A percentile compares a stretch with the other conserved stretches of the same genome.
These are phyloP conservation scores for Heliothis peltigera DNA, from an alignment of 2,888 invertebrate species.

Conservation along the genomic window DNA sequence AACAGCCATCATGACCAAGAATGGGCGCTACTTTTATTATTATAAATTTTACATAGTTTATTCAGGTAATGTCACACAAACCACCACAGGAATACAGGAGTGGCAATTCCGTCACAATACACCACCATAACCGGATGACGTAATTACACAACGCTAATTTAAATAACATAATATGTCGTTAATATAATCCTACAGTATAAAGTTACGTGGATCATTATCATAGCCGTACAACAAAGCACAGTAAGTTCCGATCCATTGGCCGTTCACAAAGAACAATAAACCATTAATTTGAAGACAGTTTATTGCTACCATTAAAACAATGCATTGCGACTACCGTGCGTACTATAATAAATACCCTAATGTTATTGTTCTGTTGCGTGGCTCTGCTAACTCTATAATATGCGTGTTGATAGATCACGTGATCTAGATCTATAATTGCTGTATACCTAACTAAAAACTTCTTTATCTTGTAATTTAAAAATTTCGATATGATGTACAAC, in stretches of 20 bases:
- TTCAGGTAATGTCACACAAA: not conserved
- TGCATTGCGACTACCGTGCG: slow-evolving; percentile 69
- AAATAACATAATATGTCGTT: slow-evolving; percentile 47
- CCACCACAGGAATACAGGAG: slow-evolving; percentile 5
- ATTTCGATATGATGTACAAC: not conserved
- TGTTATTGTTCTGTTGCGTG: slow-evolving; percentile 59
- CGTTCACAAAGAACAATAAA: slow-evolving; percentile 82
- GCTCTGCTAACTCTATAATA: slow-evolving; percentile 21
- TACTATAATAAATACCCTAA: slow-evolving; percentile 63
- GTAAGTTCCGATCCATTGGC: slow-evolving; percentile 79
- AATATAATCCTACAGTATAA: slow-evolving; percentile 52
- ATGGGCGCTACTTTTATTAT: too few species aligned
- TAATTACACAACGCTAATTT: slow-evolving; percentile 32
- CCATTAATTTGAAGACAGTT: slow-evolving; percentile 81
- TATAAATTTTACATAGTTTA: not conserved
- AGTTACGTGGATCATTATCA: slow-evolving; percentile 68
- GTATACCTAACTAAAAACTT: slow-evolving; percentile 2
- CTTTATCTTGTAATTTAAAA: not conserved
- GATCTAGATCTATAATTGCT: slow-evolving; percentile 40
- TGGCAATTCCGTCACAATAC: slow-evolving; percentile 3
- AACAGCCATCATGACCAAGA: too few species aligned
- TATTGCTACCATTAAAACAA: slow-evolving; percentile 76
- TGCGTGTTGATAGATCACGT: slow-evolving; percentile 33
- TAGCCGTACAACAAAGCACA: slow-evolving; percentile 71
- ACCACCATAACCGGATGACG: slow-evolving; percentile 6